Base-by-base conservation (phyloP, 2,113 vertebrate species). In the human region DNA sequence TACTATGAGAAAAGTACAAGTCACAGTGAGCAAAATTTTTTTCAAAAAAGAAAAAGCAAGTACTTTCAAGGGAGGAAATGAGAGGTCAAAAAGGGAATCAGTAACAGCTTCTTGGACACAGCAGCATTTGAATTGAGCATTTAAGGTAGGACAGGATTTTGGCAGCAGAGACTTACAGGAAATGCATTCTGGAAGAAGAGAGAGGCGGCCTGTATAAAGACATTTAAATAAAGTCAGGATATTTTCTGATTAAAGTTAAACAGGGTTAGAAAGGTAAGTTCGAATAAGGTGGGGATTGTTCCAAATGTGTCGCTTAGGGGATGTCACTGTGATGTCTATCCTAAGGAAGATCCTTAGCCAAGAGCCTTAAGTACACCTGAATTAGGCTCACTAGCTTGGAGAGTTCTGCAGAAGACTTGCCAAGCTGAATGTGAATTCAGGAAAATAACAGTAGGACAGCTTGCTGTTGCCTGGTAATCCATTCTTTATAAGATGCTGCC, bases 381-480 rank as follows among this genome's bases (percentile, higher is more conserved):
- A 96, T 98, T 66, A 94, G 97, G 32, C 0, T 50, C 38, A 90
- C 61, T n/a, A 83, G 70, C 91, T 98, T 88, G 90, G 96, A 98
- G 90, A 98, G 86, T 80, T 97, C 94, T 96, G 82, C 43, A 92
- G 82, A 96, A 98, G 38, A 40, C 95, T 98, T 98, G 97, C 97
- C 98, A 98, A 98, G 90, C n/a, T 97, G 96, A 96, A 94, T 96
- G 81, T 97, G 86, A 90, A 97, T 98, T 98, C 94, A 97, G 75
- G 89, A 95, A 98, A 96, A 97, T 97, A 98, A 98, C 97, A 94
- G 57, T 70, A 96, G 97, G 98, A 98, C 92, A 97, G 89, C 97
- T 98, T 98, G 97, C 97, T 96, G 82, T 96, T 98, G 98, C 96
- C 89, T 94, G 80, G 97, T 89, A 97, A 98, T 98, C 98, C 94